Evolutionary conservation across 2,113 vertebrate species (phyloP).

Genomic region (Dunckerocampus dactyliophorus): DNA sequence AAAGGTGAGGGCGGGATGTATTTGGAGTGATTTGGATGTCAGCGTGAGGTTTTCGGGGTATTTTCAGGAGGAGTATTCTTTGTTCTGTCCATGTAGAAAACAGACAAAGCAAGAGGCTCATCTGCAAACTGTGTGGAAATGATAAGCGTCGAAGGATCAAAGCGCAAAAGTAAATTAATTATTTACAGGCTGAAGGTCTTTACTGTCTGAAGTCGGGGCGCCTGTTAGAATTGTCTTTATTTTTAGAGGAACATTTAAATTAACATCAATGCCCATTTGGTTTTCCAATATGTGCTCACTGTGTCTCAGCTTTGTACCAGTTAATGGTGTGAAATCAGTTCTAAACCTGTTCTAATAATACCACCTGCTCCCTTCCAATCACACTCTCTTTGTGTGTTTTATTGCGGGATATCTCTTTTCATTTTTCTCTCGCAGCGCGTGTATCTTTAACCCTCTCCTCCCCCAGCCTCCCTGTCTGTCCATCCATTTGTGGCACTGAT

Average conservation of each 20-base stretch:
- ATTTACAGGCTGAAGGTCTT: neutral
- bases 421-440: too few relatives aligned
- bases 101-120: neutral
- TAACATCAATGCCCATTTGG: too few relatives aligned
- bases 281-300: too few relatives aligned
- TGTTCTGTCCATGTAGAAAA: constrained; percentile 14
- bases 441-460: constrained; percentile 17
- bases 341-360: neutral
- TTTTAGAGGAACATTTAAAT: too few relatives aligned
- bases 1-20: constrained; percentile 23
- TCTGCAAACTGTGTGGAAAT: constrained; percentile 4
- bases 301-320: neutral
- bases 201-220: too few relatives aligned
- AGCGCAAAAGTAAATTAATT: neutral
- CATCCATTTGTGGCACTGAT: constrained; percentile 18
- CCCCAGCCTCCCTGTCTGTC: neutral
- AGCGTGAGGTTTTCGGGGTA: constrained; percentile 40
- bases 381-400: neutral
- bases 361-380: neutral
- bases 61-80: constrained; percentile 13
- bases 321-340: neutral
- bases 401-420: neutral
- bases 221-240: too few relatives aligned
- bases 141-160: neutral
- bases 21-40: constrained; percentile 27